Base-by-base conservation (phyloP, 2,113 vertebrate species). In the Melanocharis versteri region DNA sequence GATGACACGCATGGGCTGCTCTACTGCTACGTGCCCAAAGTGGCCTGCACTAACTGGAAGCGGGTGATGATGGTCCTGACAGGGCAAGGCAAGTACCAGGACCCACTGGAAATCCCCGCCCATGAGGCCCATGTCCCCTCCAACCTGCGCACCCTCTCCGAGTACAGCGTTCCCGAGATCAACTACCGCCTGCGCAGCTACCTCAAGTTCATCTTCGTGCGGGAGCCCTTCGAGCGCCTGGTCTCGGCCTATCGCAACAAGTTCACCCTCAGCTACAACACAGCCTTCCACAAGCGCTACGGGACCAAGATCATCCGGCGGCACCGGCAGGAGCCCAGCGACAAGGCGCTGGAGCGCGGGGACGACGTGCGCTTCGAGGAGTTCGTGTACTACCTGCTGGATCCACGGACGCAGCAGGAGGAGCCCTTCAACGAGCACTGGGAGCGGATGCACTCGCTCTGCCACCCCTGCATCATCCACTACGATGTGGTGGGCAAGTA, bases 1-100 rank as follows among this genome's bases (percentile, higher is more conserved):
- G 99, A 99, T 1, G 99, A 99, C 87, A 91, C 97, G 0, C 99
- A 99, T 0, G 98, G 98, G 71, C 88, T 99, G 78, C 98, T 99
- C 17, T 99, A 99, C 97, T 99, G 99, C 97, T 99, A 99, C 1
- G 99, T 99, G 62, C 99, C 99, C 91, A 99, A 99, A 94, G 99
- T 99, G 95, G 99, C 99, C 72, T 99, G 99, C 96, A 99, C 99
- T 94, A 99, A 99, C 98, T 99, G 99, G 99, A 99, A 99, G 97
- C 97, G 99, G 8, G 98, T 99, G 53, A 98, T 99, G 96, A 99
- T 99, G 98, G 98, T 99, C 27, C 97, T 99, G 94, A 99, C 98
- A 0, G 98, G 98, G 5, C 98, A 96, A 1, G 98, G 98, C n/a
- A 97, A 97, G 60, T 97, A 94, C 65, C 96, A 37, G 18, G 98